A percentile compares a stretch with the other conserved stretches of the same genome.
Conservation (phyloP, 2,888 invertebrate genomes). For the Apodemia mormo region DNA sequence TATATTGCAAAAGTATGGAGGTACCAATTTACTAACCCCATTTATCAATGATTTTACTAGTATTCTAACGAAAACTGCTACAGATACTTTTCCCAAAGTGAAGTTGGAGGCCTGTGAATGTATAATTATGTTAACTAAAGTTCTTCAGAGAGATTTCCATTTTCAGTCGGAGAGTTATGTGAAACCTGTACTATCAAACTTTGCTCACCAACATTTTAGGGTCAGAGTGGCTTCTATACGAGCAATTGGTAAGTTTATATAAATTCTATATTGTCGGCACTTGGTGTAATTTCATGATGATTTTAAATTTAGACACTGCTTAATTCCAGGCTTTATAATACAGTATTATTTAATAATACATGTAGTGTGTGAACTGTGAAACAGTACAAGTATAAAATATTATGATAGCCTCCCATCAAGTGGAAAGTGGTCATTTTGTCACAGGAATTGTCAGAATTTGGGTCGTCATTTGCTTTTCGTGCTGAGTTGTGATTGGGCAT, state of each 20-base stretch:
- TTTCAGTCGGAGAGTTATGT: constrained; percentile 87
- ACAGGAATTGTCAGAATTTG: too few relatives aligned
- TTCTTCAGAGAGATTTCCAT: constrained; percentile 87
- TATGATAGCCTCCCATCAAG: too few relatives aligned
- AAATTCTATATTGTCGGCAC: too few relatives aligned
- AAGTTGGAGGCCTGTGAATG: constrained; percentile 89
- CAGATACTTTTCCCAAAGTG: constrained; percentile 90
- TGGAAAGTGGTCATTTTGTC: too few relatives aligned
- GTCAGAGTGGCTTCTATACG: constrained; percentile 88
- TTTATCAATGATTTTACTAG: constrained; percentile 89
- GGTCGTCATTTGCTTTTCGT: too few relatives aligned
- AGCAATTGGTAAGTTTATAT: constrained; percentile 83
- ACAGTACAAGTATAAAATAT: too few relatives aligned
- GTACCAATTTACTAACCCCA: constrained; percentile 80
- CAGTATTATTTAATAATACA: too few relatives aligned
- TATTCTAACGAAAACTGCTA: constrained; percentile 86
- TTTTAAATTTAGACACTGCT: too few relatives aligned
- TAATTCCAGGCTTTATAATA: too few relatives aligned
- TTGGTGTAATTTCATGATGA: too few relatives aligned
- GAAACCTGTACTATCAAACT: constrained; percentile 86
- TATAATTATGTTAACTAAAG: constrained; percentile 84
- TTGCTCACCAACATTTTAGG: constrained; percentile 91
- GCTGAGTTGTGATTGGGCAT: too few relatives aligned
- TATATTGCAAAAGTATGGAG: constrained; percentile 84
- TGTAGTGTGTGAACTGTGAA: too few relatives aligned